Base-by-base conservation (phyloP, 2,797 vertebrate species). In the Chromis chromis region DNA sequence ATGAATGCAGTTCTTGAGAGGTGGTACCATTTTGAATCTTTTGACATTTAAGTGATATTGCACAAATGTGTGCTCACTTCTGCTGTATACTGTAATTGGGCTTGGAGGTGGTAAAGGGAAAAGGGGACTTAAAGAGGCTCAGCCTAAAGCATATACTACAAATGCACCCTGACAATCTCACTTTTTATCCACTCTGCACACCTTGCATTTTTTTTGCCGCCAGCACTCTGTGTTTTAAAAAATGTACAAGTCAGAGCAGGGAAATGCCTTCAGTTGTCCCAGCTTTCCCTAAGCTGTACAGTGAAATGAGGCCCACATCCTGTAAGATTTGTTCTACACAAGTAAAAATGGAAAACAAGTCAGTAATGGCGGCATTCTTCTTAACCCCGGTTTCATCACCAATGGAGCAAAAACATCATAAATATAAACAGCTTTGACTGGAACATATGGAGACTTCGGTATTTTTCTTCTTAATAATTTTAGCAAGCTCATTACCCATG, bases 171-270 rank as follows among this genome's bases (percentile, higher is more conserved):
- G 50, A 63, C 42, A 58, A 44, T 55, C 42, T 54, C 49, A 54
- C 27, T 81, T 76, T 78, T 70, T 78, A 65, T 63, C 36, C 12
- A 0, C 55, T 54, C 49, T 57, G 64, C 14, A 1, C 55, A 65
- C 50, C 65, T 75, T 78, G 58, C 64, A 22, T 76, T 52, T 53
- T 50, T 60, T 74, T 79, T 63, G 33, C 19, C 27, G 13, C 24
- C 1, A 54, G 63, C 64, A 12, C 21, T 46, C 19, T 6, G 25
- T 75, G 49, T 67, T 82, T 66, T 33, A 36, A 74, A 76, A 79
- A 65, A 85, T 71, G 40, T 63, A 69, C 27, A 63, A 73, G 58
- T 59, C 21, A 63, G 58, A 61, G 71, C 36, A 67, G n/a, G 65
- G 28, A 67, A 65, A 80, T 54, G 50, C 57, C 40, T 31, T 55